These are phyloP conservation scores for Microtus ochrogaster DNA, from an alignment of 2,113 vertebrate species.

Conservation along the genomic window DNA sequence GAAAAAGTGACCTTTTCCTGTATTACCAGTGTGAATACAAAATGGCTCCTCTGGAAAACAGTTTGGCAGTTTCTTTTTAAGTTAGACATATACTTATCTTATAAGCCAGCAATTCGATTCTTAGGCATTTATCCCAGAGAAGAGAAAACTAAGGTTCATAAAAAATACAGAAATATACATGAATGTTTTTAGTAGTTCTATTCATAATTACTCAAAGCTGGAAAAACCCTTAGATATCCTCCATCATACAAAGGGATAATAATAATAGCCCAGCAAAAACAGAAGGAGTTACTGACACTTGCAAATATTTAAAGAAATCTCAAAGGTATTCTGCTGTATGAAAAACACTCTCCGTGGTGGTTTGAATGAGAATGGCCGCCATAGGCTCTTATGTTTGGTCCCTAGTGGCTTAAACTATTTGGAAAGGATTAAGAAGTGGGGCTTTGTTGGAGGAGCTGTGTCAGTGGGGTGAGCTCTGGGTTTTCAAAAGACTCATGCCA, in stretches of 20 bases:
- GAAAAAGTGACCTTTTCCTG: neutral
- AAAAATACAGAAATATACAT: neutral
- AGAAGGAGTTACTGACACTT: neutral
- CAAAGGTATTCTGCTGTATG: neutral
- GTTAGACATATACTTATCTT: neutral
- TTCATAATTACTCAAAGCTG: neutral
- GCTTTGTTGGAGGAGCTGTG: neutral
- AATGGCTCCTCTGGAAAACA: conserved; percentile 6
- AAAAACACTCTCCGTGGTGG: neutral
- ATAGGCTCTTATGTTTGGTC: neutral
- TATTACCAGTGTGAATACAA: neutral
- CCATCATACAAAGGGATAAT: neutral
- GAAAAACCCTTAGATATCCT: neutral
- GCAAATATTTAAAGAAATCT: neutral
- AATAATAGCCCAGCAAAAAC: conserved; percentile 18
- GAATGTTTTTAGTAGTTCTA: conserved; percentile 16
- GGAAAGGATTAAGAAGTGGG: neutral
- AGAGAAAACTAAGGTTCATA: conserved; percentile 37
- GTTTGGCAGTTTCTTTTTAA: neutral
- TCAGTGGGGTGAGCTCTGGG: neutral
- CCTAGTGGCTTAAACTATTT: neutral
- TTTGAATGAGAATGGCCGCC: neutral
- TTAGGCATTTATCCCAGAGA: conserved; percentile 25
- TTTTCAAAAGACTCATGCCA: neutral
- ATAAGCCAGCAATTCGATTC: neutral